Evolutionary conservation across 2,888 invertebrate genomes (phyloP), one percentile per base, ranked within the genome.

Genomic region (Tenodera sinensis): DNA sequence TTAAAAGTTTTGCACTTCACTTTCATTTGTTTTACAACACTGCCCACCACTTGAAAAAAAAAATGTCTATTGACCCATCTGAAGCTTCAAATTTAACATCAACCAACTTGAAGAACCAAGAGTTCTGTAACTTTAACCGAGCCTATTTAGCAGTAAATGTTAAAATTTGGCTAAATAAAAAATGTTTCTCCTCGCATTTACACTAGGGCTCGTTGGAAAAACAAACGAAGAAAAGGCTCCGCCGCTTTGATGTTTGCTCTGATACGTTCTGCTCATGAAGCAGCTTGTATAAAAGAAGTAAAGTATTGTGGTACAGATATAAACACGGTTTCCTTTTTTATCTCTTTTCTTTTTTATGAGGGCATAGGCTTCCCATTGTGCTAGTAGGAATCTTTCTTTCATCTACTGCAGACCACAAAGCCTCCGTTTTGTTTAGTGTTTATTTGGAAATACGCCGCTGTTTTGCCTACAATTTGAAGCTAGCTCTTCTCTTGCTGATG

Each of bases 331-430:
- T 14, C 28, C 82, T 27, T 87, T 42, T 81, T 81, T 8, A 28
- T 83, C n/a, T n/a, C n/a, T n/a, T n/a, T n/a, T 87, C 42, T 83
- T 87, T 87, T 87, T 82, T 82, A 87, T 87, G 87, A 87, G 42
- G 83, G 82, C 42, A 87, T 83, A 87, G n/a, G 83, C 34, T 83
- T 82, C 20, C 54, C 87, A 87, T 87, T 87, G 87, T 87, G n/a
- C 12, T 14, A 34, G 15, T 25, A 42, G 82, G 42, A 27, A n/a
- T 30, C 42, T 34, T 83, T 12, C 87, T 87, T 87, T 87, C 87
- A 87, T 87, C 87, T 87, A 30, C n/a, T 34, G n/a, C 34, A 87
- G 30, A 30, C 83, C 87, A 87, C 87, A 87, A 87, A 83, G 87
- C 34, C 82, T 12, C 83, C 82, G 34, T 87, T 87, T 87, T 87